Base-by-base conservation (phyloP, 2,797 vertebrate species). In the Ptychadena robeensis region DNA sequence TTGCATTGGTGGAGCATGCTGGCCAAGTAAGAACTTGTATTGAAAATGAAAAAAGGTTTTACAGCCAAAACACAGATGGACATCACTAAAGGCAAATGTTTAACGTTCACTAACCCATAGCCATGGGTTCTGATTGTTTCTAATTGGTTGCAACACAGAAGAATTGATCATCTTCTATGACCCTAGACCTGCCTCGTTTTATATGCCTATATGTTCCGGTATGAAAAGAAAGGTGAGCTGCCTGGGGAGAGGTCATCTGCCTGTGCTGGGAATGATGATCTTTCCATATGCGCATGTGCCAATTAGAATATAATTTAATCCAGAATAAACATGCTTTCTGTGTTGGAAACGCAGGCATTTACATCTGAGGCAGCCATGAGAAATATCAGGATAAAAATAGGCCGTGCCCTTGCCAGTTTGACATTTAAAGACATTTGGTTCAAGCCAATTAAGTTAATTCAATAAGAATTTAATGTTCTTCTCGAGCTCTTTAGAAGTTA, bases 361-460 rank as follows among this genome's bases (percentile, higher is more conserved):
- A 57, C 75, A 79, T 73, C 28, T 73, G 35, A 79, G 73, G 59
- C 44, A 79, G 71, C 66, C 75, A 73, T 61, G 75, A 83, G 82
- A 79, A 83, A 83, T 83, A 32, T 67, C 38, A 38, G 75, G 75
- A 65, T 79, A 73, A 79, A 79, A 73, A 79, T 83, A 83, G 76
- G 61, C 53, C 73, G 31, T 79, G 82, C 63, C 76, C 82, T 83
- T 83, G 69, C 68, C 69, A 68, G 70, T 73, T 59, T 83, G 82
- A 83, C 82, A 83, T 83, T 83, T 79, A 73, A 73, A 83, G 76
- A 83, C 82, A 83, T 83, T 83, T 79, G 76, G 76, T 83, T 83
- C 75, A 79, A 79, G 82, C 82, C 82, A 83, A 79, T 83, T 83
- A 83, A 83, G 75, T 79, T 83, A 83, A 83, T 83, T 83, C 82